Conservation (phyloP, 30 jellyfish, hydroid and myxozoan genomes). For the Rhopilema esculentum region DNA sequence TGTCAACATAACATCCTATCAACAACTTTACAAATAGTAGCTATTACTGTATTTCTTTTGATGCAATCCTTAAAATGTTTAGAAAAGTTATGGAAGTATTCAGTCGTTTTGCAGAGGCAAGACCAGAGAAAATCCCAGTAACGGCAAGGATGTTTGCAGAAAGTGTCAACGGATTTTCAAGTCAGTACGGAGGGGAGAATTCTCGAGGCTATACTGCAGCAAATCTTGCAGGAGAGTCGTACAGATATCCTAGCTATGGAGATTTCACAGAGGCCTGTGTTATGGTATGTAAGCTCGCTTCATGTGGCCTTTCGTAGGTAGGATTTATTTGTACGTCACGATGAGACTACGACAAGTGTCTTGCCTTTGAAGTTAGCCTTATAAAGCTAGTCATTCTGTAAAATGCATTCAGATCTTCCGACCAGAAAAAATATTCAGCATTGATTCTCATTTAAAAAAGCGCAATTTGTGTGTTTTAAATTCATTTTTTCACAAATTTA, state of each 20-base stretch:
- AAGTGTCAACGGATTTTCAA: slow-evolving; percentile 54
- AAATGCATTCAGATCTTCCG: no score
- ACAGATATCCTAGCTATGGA: slow-evolving; percentile 70
- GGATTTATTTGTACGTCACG: no score
- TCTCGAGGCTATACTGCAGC: slow-evolving; percentile 61
- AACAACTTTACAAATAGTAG: not conserved
- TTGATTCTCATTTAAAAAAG: no score
- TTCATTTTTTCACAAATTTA: no score
- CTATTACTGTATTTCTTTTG: not conserved
- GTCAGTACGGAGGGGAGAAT: slow-evolving; percentile 70
- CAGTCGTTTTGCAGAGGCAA: not conserved
- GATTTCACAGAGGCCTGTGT: slow-evolving; percentile 78
- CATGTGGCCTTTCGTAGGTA: no score
- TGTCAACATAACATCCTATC: not conserved
- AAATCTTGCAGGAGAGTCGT: slow-evolving; percentile 60
- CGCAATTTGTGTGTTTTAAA: no score
- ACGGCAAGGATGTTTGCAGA: slow-evolving; percentile 46
- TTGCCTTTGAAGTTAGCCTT: no score
- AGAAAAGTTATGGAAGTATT: slow-evolving; percentile 17
- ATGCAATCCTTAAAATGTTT: slow-evolving; percentile 6
- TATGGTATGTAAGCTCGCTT: slow-evolving; percentile 34
- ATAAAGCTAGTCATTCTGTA: no score
- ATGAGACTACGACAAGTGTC: no score
- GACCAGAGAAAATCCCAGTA: slow-evolving; percentile 3
- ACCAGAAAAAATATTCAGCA: no score